phyloP scores from a whole-genome alignment of 2,113 vertebrate genomes.

The Etheostoma spectabile region DNA sequence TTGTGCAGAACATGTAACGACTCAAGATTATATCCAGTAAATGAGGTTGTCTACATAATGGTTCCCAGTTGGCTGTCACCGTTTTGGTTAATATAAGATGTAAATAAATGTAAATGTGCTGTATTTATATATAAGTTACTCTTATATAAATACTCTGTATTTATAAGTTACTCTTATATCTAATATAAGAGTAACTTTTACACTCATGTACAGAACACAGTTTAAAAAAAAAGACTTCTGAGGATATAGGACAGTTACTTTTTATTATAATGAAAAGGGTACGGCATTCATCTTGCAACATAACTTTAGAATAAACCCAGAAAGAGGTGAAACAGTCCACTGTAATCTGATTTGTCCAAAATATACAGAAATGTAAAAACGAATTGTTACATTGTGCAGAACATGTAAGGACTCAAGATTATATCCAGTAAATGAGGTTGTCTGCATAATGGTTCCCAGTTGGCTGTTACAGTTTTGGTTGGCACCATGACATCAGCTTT shows the following conservation, averaged over 20 bases:
- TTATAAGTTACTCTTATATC: no score
- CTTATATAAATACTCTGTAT: no score
- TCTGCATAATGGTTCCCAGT: neutral
- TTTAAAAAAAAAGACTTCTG: conserved; percentile 3
- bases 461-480: neutral
- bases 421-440: neutral
- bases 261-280: conserved; percentile 11
- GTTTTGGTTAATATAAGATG: neutral
- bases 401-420: conserved; percentile 16
- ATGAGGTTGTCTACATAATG: neutral
- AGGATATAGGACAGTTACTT: conserved; percentile 6
- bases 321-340: neutral
- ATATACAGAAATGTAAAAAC: neutral
- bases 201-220: neutral
- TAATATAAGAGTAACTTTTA: neutral
- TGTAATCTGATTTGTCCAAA: neutral
- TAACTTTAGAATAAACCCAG: conserved; percentile 11
- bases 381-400: neutral
- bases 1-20: conserved; percentile 4
- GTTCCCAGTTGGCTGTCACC: neutral
- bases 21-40: conserved; percentile 12
- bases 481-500: neutral
- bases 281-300: conserved; percentile 6
- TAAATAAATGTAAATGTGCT: no score
- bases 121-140: no score